These are phyloP conservation scores for Drosophila nasuta DNA, from an alignment of 1,140 invertebrate genomes.

Conservation along the genomic window DNA sequence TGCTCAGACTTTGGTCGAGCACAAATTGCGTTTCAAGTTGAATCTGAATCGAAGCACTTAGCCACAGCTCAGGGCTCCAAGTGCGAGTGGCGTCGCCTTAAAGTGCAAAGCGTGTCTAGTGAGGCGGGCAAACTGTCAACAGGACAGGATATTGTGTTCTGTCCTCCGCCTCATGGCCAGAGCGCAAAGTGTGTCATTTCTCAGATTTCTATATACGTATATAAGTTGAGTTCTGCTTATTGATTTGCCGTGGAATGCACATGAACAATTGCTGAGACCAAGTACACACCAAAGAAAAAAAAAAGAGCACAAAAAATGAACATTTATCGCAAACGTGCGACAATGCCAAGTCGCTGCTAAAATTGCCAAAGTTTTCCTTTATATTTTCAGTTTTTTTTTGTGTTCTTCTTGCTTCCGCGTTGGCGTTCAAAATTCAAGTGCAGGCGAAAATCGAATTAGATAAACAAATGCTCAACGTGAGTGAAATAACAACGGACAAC, in stretches of 20 bases:
- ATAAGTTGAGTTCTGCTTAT: constrained; percentile 12
- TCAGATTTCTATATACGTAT: constrained; percentile 36
- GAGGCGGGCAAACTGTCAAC: constrained; percentile 48
- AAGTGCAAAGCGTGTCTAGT: constrained; percentile 56
- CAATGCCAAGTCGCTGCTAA: constrained; percentile 24
- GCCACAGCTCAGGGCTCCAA: constrained; percentile 17
- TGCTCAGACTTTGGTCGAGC: not conserved
- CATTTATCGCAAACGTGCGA: constrained; percentile 34
- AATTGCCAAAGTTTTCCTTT: constrained; percentile 20
- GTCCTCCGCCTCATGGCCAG: constrained; percentile 54
- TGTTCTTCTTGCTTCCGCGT: constrained; percentile 23
- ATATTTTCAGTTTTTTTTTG: not conserved
- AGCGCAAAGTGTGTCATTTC: constrained; percentile 70
- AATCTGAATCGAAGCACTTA: constrained; percentile 58
- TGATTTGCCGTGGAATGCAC: constrained; percentile 55
- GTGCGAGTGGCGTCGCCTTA: constrained; percentile 45
- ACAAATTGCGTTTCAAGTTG: constrained; percentile 76
- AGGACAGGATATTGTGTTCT: constrained; percentile 76
- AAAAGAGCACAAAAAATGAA: not conserved
- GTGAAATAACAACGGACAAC: constrained; percentile 52
- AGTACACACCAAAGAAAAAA: not conserved
- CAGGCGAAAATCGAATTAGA: constrained; percentile 75
- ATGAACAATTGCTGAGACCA: constrained; percentile 29
- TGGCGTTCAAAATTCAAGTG: constrained; percentile 60
- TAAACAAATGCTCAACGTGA: constrained; percentile 83